Percentiles rank a stretch among this genome's conserved stretches.
Conservation (phyloP, 2,797 vertebrate species). For the Spatula versicolor region DNA sequence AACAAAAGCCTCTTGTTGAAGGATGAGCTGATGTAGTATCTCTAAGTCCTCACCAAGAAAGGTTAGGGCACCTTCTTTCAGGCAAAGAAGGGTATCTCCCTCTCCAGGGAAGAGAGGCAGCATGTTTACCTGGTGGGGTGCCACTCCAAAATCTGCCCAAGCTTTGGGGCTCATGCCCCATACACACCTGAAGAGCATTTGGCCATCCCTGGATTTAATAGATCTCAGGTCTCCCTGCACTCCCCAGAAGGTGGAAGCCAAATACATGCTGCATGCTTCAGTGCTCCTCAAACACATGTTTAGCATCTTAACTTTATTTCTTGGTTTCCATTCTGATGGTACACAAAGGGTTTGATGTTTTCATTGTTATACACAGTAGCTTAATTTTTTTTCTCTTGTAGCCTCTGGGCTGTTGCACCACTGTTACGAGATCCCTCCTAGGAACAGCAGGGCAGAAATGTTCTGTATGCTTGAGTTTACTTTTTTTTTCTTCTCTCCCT, state of each 20-base stretch:
- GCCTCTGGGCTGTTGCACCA: slow-evolving; percentile 57
- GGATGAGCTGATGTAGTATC: neutral
- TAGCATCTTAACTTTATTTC: slow-evolving; percentile 69
- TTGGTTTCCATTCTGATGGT: slow-evolving; percentile 59
- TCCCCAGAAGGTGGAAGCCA: slow-evolving; percentile 43
- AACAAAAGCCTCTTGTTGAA: fast-evolving
- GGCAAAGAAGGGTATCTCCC: fast-evolving
- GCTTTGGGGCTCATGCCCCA: neutral
- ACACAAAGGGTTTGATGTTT: slow-evolving; percentile 63
- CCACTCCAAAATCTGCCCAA: neutral
- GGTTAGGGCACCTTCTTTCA: neutral
- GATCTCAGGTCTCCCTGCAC: slow-evolving; percentile 18
- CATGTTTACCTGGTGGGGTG: neutral
- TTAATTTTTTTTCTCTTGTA: slow-evolving; percentile 51
- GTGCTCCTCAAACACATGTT: slow-evolving; percentile 51
- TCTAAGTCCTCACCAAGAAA: neutral
- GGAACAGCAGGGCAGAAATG: slow-evolving; percentile 31
- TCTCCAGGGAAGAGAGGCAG: neutral
- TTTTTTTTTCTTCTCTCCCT: neutral
- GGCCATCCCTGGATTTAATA: slow-evolving; percentile 35
- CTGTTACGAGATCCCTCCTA: slow-evolving; percentile 36
- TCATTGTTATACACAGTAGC: slow-evolving; percentile 59
- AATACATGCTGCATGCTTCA: slow-evolving; percentile 30
- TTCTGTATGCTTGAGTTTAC: slow-evolving; percentile 33
- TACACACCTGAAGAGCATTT: neutral